phyloP scores from a whole-genome alignment of 2,113 vertebrate genomes.

The Ctenomys sociabilis region DNA sequence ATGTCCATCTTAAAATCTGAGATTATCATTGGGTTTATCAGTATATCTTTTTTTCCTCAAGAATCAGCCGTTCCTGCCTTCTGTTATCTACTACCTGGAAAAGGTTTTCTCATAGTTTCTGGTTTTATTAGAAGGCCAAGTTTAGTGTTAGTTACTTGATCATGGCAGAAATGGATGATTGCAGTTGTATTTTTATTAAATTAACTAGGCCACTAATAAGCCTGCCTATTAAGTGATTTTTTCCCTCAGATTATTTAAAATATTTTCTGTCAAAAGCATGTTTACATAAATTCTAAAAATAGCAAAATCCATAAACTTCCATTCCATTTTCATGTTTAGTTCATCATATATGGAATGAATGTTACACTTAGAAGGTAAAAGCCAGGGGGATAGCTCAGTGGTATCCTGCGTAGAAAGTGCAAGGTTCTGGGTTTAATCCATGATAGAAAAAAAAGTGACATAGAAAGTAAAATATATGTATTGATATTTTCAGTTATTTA shows the following conservation, averaged over 20 bases:
- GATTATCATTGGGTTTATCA: slow-evolving; percentile 24
- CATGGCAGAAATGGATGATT: slow-evolving; percentile 44
- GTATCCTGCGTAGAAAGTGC: too few species aligned
- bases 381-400: too few species aligned
- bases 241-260: slow-evolving; percentile 34
- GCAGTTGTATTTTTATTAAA: slow-evolving; percentile 56
- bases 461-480: background rate
- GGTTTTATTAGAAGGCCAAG: slow-evolving; percentile 8
- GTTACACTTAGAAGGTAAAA: background rate
- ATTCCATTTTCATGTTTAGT: slow-evolving; percentile 5
- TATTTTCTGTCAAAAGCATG: slow-evolving; percentile 15
- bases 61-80: background rate
- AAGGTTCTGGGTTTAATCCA: too few species aligned
- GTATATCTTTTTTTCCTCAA: slow-evolving; percentile 35
- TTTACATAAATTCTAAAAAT: slow-evolving; percentile 44
- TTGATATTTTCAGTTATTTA: background rate
- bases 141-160: slow-evolving; percentile 34
- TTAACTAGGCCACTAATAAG: slow-evolving; percentile 46
- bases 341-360: background rate
- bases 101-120: slow-evolving; percentile 9
- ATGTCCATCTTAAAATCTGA: background rate
- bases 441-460: too few species aligned
- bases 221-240: slow-evolving; percentile 35
- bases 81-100: slow-evolving; percentile 53
- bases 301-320: slow-evolving; percentile 17